Evolutionary conservation across 2,888 invertebrate species (phyloP).

Genomic region (Lasius platythorax): DNA sequence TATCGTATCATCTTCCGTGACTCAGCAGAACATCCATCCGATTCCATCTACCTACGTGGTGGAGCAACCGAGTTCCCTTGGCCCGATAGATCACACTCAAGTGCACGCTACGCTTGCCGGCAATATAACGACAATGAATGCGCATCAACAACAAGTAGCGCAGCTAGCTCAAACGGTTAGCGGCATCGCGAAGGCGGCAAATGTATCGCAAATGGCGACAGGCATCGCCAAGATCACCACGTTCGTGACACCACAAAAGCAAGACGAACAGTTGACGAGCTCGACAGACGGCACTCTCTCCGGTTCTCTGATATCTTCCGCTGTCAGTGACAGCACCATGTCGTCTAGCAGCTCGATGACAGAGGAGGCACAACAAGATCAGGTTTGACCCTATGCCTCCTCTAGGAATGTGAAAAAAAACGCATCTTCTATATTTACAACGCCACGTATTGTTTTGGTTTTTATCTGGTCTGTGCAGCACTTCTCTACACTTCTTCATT

Average conservation of each 20-base stretch:
- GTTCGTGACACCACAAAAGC: conserved; percentile 71
- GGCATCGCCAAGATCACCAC: conserved; percentile 78
- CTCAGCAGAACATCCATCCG: conserved; percentile 63
- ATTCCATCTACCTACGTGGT: conserved; percentile 58
- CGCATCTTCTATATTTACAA: conserved; percentile 74
- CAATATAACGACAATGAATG: conserved; percentile 49
- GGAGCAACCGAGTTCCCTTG: conserved; percentile 58
- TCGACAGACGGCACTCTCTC: conserved; percentile 80
- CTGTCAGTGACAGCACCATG: conserved; percentile 80
- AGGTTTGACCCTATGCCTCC: conserved; percentile 83
- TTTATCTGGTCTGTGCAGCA: conserved; percentile 44
- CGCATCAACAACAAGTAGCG: conserved; percentile 58
- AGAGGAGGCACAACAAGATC: conserved; percentile 83
- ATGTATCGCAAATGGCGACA: conserved; percentile 74
- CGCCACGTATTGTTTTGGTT: conserved; percentile 65
- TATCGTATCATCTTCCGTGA: conserved; percentile 44
- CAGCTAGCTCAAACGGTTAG: conserved; percentile 45
- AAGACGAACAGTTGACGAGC: conserved; percentile 77
- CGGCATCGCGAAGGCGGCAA: conserved; percentile 50
- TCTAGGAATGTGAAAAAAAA: conserved; percentile 73
- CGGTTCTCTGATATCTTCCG: conserved; percentile 79
- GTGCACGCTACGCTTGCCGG: conserved; percentile 58
- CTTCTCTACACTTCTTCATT: conserved; percentile 37
- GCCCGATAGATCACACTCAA: conserved; percentile 59
- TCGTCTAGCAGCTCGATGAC: conserved; percentile 81